These are phyloP conservation scores for Euleptes europaea DNA, from an alignment of 2,113 vertebrate genomes.

Conservation along the genomic window DNA sequence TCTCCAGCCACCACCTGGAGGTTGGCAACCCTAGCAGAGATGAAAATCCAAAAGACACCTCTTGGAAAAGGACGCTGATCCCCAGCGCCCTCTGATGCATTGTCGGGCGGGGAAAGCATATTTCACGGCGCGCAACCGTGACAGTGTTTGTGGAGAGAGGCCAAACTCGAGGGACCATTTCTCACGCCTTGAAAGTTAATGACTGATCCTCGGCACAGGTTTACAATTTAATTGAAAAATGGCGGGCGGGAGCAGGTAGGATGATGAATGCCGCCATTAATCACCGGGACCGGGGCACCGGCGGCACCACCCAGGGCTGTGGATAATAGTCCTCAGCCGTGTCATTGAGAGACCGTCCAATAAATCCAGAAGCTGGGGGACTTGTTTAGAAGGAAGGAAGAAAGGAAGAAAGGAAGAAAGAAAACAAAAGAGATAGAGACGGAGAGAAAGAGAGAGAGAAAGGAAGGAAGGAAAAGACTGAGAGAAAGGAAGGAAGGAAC, in stretches of 20 bases:
- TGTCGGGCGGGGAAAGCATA: constrained; percentile 38
- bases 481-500: no score
- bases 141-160: constrained; percentile 40
- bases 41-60: constrained; percentile 31
- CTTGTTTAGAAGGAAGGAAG: constrained; percentile 2
- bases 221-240: constrained; percentile 40
- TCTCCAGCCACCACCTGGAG: no score
- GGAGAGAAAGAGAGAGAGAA: neutral
- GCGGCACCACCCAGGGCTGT: neutral
- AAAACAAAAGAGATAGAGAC: neutral
- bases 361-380: neutral
- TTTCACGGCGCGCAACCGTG: constrained; percentile 52
- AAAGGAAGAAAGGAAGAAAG: neutral
- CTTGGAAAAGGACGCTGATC: constrained; percentile 28
- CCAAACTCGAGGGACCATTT: constrained; percentile 41
- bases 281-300: constrained; percentile 14
- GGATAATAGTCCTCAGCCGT: neutral
- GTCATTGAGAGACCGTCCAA: constrained; percentile 4
- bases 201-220: constrained; percentile 32
- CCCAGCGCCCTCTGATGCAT: neutral
- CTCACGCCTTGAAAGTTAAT: constrained; percentile 50
- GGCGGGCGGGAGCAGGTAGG: constrained; percentile 27
- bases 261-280: constrained; percentile 31
- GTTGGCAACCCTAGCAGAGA: no score
- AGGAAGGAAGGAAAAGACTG: no score